Base-by-base conservation (phyloP, 2,113 vertebrate species). In the Spermophilus dauricus region DNA sequence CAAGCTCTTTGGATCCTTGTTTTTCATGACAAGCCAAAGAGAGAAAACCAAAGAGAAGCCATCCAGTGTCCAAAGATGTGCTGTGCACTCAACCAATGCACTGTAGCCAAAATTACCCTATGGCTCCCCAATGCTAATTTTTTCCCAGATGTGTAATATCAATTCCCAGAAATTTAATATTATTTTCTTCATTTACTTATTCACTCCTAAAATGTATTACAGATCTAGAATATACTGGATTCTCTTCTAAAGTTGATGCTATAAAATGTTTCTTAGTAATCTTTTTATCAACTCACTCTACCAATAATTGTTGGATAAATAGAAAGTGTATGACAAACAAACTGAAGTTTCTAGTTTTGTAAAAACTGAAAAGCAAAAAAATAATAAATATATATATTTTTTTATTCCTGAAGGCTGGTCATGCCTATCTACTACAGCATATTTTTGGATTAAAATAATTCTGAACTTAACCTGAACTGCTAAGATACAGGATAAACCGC, bases 401-500 rank as follows among this genome's bases (percentile, higher is more conserved):
- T 63, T 22, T 56, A 39, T 90, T 70, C 24, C 18, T 85, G 32
- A 92, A 48, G 80, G 1, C 78, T 89, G 20, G 42, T 53, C 30
- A 75, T 30, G 42, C 82, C 30, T 48, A 73, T 24, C 67, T 42
- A 51, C 8, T 14, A 56, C 22, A 85, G 39, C 20, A 84, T 63
- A 11, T 76, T 76, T 80, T 76, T 61, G 48, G 83, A 32, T 72
- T 86, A 90, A 83, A 93, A 88, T 93, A 16, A 91, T 20, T 65
- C 8, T 45, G 45, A 45, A 45, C 1, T 45, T 45, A 45, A 45
- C 42, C 42, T 45, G 82, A 88, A 91, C 4, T 48, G 6, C 5
- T 90, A 90, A 95, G 65, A 84, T 69, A 63, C 48, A 94, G 90
- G 24, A 84, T 86, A n/a, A 92, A 90, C 76, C 90, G 34, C 53